Evolutionary conservation across 2,888 invertebrate genomes (phyloP).

Genomic region (Taenaris catops): DNA sequence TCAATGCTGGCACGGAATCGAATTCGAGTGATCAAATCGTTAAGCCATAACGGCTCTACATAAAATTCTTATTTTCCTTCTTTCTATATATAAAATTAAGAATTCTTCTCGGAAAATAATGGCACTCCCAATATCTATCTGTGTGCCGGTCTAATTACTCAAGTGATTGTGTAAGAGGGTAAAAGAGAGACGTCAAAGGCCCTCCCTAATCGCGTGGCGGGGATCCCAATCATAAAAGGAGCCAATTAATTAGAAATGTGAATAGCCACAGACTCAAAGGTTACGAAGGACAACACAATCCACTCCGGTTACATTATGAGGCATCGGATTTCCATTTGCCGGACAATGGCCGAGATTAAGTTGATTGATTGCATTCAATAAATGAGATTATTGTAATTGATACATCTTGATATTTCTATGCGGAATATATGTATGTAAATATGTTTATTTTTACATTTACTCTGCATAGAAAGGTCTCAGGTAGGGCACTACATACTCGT

Average conservation of each 20-base stretch:
- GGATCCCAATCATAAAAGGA: conserved; percentile 23
- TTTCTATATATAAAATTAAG: no score
- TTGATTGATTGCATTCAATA: conserved; percentile 6
- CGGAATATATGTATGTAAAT: no score
- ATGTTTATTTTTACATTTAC: no score
- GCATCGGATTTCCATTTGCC: conserved; percentile 8
- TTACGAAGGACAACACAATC: conserved; percentile 14
- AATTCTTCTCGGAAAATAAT: conserved; percentile 1
- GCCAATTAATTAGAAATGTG: conserved; percentile 27
- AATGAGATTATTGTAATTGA: no score
- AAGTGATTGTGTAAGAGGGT: conserved; percentile 12
- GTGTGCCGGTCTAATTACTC: conserved; percentile 15
- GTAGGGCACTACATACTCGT: no score
- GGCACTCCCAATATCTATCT: neutral
- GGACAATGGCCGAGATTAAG: conserved; percentile 10
- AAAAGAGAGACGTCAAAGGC: conserved; percentile 15
- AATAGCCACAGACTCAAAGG: conserved; percentile 17
- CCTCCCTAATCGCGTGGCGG: conserved; percentile 12
- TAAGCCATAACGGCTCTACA: no score
- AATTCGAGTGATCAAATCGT: no score
- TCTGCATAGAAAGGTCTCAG: no score
- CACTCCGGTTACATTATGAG: conserved; percentile 7
- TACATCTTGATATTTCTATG: no score
- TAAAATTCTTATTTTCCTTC: no score
- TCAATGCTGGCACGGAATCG: no score